Evolutionary conservation across 2,888 invertebrate genomes (phyloP), one percentile per base, ranked within the genome.

Genomic region (Plebejus anna): DNA sequence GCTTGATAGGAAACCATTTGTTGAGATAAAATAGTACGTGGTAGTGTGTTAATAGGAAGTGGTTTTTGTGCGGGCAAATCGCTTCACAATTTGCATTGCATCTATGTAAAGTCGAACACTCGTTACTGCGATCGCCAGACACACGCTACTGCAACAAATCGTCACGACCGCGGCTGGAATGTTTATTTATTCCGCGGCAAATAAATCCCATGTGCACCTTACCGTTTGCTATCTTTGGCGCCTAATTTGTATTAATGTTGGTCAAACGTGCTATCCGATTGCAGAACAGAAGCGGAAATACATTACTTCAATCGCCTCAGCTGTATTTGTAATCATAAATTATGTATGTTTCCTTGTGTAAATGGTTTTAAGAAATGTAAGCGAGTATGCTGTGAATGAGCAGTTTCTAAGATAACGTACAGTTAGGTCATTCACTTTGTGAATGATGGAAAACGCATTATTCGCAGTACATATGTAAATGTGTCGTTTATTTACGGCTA

Each of bases 21-120:
- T 73, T 51, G 51, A 73, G 73, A 73, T 73, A 73, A 73, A 73
- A 72, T 42, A 72, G 55, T 73, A 73, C 73, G 81, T 78, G 77
- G 81, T 77, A 77, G 82, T 85, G 83, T 83, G 82, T 79, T 83
- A 82, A 78, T 81, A 80, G 79, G 80, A 76, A 76, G 82, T 85
- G 86, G 90, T 88, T 88, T 90, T 89, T 89, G 85, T 85, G 83
- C 82, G 83, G 84, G 84, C 86, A 86, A 88, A 89, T 88, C 88
- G 86, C 85, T 85, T 86, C 87, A 86, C 86, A 86, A 90, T 90
- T 91, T 90, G 89, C 90, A 90, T 91, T 86, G 85, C 85, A 90
- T 89, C 88, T 89, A 87, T 89, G 88, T 89, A 89, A 88, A 88
- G 85, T 72, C 88, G 85, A 87, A 86, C 87, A 86, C 87, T 88